Evolutionary conservation across 2,888 invertebrate species (phyloP).

Genomic region (Ennomos fuscantarius): DNA sequence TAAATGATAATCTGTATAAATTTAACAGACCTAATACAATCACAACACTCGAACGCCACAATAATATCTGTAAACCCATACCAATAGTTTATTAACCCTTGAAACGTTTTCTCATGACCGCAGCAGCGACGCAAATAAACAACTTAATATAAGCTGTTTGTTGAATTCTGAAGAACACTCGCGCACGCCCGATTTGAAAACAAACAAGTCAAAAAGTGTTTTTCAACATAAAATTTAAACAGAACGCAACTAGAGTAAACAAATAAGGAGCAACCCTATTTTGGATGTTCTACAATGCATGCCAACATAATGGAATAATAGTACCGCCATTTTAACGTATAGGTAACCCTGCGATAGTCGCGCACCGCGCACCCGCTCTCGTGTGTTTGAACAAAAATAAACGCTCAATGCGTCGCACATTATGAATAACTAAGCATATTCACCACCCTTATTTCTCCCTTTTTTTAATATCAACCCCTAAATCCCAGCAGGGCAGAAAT

Average conservation of each 20-base stretch:
- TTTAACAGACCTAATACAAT: constrained; percentile 27
- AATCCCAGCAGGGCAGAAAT: constrained; percentile 79
- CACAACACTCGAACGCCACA: constrained; percentile 23
- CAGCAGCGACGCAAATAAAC: constrained; percentile 55
- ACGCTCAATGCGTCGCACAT: constrained; percentile 51
- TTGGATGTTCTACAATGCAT: constrained; percentile 34
- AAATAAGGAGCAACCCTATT: constrained; percentile 47
- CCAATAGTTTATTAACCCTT: constrained; percentile 60
- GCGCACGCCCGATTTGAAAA: constrained; percentile 71
- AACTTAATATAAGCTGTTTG: constrained; percentile 64
- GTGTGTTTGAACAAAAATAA: constrained; percentile 66
- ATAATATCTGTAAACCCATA: constrained; percentile 28
- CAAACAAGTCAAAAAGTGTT: constrained; percentile 73
- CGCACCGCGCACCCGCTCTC: constrained; percentile 35
- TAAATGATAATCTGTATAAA: constrained; percentile 3
- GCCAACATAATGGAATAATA: constrained; percentile 46
- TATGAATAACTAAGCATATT: constrained; percentile 77
- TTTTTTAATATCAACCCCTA: constrained; percentile 73
- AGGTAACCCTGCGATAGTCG: constrained; percentile 39
- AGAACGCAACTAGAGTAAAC: constrained; percentile 48
- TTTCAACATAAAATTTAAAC: constrained; percentile 60
- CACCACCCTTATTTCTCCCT: constrained; percentile 63
- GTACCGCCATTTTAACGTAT: constrained; percentile 21
- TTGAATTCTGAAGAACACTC: constrained; percentile 65
- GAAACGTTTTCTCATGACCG: constrained; percentile 55